phyloP scores from a whole-genome alignment of 2,797 vertebrate species.

The Gambusia yucatana region DNA sequence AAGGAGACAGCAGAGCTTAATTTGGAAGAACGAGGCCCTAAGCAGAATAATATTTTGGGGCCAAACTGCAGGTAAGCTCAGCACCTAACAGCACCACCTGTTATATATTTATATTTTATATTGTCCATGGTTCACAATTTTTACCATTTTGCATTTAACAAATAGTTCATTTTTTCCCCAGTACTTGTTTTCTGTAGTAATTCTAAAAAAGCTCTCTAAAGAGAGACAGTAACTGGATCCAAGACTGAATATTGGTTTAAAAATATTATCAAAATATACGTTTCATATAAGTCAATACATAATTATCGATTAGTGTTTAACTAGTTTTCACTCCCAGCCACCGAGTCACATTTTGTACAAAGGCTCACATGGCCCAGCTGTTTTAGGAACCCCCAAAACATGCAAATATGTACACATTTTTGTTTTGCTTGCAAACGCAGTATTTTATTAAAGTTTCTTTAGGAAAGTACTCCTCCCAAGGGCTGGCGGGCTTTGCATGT shows the following conservation, averaged over 20 bases:
- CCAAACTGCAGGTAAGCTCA: not conserved
- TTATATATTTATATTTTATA: not conserved
- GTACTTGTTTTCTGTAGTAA: not conserved
- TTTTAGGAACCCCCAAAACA: not conserved
- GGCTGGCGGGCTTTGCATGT: not conserved
- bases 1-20: not conserved
- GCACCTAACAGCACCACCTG: not conserved
- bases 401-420: not conserved
- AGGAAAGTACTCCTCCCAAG: no score
- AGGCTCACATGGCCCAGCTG: not conserved
- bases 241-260: no score
- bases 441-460: no score
- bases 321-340: no score
- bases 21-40: not conserved
- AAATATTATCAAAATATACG: no score
- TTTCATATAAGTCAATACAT: no score
- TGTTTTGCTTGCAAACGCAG: no score
- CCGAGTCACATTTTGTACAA: no score
- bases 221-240: not conserved
- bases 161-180: not conserved
- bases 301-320: no score
- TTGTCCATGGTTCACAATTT: not conserved
- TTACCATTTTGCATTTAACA: not conserved
- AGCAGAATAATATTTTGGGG: not conserved
- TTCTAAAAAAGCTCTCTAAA: not conserved